phyloP scores from a whole-genome alignment of 2,888 invertebrate genomes.

The Teleogryllus oceanicus region DNA sequence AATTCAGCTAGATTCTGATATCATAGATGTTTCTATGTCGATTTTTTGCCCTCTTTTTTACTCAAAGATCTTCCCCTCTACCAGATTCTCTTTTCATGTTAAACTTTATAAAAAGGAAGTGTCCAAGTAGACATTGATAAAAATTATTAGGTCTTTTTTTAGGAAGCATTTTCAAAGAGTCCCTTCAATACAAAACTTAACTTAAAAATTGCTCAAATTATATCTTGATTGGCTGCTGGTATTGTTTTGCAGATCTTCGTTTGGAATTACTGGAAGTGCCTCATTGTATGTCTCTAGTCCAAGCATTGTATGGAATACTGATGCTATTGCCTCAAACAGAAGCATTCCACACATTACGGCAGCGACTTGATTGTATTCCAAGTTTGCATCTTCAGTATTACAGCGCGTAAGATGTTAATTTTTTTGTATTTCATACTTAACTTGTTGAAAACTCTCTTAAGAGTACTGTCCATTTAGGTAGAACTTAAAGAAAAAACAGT shows the following conservation, averaged over 20 bases:
- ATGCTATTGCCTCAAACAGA: constrained; percentile 98
- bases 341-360: constrained; percentile 82
- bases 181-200: no score
- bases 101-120: not conserved
- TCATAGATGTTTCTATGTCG: no score
- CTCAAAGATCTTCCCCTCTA: not conserved
- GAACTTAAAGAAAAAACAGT: not conserved
- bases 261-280: constrained; percentile 81
- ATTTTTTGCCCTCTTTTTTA: no score
- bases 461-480: no score
- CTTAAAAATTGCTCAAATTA: no score
- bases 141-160: not conserved
- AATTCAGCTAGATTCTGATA: no score
- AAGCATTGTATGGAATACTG: constrained; percentile 88
- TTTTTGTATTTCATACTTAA: not conserved
- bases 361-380: constrained; percentile 78
- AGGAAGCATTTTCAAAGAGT: no score
- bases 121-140: not conserved
- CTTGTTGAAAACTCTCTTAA: not conserved
- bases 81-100: not conserved
- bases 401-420: constrained; percentile 45
- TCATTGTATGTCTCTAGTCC: constrained; percentile 73
- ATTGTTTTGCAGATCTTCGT: constrained; percentile 68
- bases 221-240: no score
- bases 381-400: constrained; percentile 57